Percentiles rank a stretch among this genome's conserved stretches.
Conservation (phyloP, 2,888 invertebrate genomes). For the Drosophila maculinotata region DNA sequence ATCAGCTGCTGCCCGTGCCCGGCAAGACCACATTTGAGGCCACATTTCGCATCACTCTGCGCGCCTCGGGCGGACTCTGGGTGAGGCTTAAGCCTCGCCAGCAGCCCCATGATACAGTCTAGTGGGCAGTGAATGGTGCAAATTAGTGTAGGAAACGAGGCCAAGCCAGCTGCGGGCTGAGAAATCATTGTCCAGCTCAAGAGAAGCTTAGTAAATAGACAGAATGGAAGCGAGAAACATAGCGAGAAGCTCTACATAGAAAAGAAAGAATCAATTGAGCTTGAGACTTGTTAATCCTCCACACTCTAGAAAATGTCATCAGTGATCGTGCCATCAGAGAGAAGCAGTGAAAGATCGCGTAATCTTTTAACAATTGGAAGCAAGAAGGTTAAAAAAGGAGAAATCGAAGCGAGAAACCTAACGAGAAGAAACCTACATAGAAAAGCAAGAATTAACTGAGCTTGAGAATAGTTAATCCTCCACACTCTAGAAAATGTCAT, state of each 20-base stretch:
- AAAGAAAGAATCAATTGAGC: background rate
- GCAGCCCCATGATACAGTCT: conserved; percentile 17
- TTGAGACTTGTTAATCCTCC: background rate
- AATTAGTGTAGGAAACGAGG: conserved; percentile 23
- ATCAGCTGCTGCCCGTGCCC: conserved; percentile 85
- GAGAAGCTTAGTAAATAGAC: background rate
- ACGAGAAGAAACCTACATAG: no score
- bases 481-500: no score
- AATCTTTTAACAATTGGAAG: no score
- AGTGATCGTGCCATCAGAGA: no score
- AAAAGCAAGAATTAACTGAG: no score
- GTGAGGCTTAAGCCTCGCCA: conserved; percentile 84
- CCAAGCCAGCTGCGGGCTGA: conserved; percentile 6
- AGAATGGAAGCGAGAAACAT: background rate
- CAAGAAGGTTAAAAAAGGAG: no score
- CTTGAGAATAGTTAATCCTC: no score
- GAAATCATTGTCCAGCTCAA: background rate
- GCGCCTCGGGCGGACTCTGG: conserved; percentile 87
- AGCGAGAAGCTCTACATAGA: background rate
- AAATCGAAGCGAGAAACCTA: no score
- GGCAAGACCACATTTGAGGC: conserved; percentile 86
- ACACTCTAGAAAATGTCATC: background rate
- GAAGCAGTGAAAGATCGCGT: no score
- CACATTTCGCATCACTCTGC: conserved; percentile 86
- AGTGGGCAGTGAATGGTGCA: conserved; percentile 1